phyloP scores from a whole-genome alignment of 2,888 invertebrate genomes.

The Hybos culiciformis region DNA sequence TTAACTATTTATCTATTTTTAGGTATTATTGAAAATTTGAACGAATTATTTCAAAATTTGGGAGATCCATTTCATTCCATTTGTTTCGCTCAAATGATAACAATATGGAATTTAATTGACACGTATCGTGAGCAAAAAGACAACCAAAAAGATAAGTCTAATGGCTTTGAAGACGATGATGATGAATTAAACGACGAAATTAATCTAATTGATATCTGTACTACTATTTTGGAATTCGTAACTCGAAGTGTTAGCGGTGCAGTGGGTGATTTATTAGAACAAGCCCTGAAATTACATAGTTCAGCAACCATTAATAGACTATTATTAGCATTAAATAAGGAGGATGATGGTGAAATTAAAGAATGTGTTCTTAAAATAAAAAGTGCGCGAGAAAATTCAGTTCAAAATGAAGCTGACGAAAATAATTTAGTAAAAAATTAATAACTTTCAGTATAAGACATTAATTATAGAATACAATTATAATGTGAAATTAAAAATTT shows the following conservation, averaged over 20 bases:
- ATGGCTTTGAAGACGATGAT: constrained; percentile 17
- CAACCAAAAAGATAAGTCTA: constrained; percentile 11
- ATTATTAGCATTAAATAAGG: constrained; percentile 16
- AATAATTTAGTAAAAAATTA: background rate
- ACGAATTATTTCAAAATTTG: constrained; percentile 23
- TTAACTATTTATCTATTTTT: too few species aligned
- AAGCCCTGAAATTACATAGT: constrained; percentile 14
- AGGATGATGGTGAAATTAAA: constrained; percentile 19
- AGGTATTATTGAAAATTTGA: constrained; percentile 1
- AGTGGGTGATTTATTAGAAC: constrained; percentile 16
- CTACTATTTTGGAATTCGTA: constrained; percentile 21
- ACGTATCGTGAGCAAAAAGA: constrained; percentile 16
- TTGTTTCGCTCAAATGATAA: constrained; percentile 24
- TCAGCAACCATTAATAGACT: constrained; percentile 16
- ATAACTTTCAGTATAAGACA: too few species aligned
- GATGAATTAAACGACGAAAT: constrained; percentile 17
- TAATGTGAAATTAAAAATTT: too few species aligned
- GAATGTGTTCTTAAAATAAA: constrained; percentile 19
- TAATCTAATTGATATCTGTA: constrained; percentile 21
- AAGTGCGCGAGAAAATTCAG: constrained; percentile 13
- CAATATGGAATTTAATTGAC: constrained; percentile 24
- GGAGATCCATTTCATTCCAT: constrained; percentile 29
- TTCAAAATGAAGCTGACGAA: constrained; percentile 1
- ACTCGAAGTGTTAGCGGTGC: constrained; percentile 21
- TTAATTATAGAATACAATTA: too few species aligned